These are phyloP conservation scores for Furcula furcula DNA, from an alignment of 2,888 invertebrate genomes.

Conservation along the genomic window DNA sequence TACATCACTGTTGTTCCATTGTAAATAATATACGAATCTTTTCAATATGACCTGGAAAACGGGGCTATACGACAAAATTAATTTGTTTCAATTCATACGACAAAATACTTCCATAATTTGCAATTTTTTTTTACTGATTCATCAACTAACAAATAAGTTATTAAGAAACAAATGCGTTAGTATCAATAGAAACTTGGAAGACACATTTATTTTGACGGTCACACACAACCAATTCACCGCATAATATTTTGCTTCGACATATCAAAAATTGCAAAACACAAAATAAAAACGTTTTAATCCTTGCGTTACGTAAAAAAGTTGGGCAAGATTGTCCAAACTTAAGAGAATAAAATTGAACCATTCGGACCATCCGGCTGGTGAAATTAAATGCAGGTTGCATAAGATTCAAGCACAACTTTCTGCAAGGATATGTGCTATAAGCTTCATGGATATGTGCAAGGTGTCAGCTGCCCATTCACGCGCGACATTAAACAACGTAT, in stretches of 20 bases:
- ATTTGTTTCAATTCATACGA: too few species aligned
- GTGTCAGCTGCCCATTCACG: constrained; percentile 18
- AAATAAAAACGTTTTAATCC: constrained; percentile 64
- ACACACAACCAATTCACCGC: constrained; percentile 45
- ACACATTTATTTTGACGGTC: constrained; percentile 29
- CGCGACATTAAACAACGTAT: constrained; percentile 6
- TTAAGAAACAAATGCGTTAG: too few species aligned
- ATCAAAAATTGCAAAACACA: constrained; percentile 68
- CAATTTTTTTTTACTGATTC: too few species aligned
- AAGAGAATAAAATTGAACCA: constrained; percentile 56
- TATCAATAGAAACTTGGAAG: constrained; percentile 57
- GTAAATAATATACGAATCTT: too few species aligned
- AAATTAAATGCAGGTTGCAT: constrained; percentile 55
- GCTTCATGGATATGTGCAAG: constrained; percentile 49
- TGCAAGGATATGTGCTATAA: constrained; percentile 58
- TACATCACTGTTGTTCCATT: too few species aligned
- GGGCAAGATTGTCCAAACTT: constrained; percentile 67
- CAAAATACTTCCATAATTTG: too few species aligned
- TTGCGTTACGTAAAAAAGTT: constrained; percentile 67
- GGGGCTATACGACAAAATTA: too few species aligned
- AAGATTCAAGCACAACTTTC: constrained; percentile 43
- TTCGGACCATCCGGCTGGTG: constrained; percentile 49
- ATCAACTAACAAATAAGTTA: too few species aligned
- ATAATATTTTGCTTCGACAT: constrained; percentile 56
- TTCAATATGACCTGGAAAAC: too few species aligned